phyloP scores from a whole-genome alignment of 2,888 invertebrate genomes.

The Argyra leucocephala region DNA sequence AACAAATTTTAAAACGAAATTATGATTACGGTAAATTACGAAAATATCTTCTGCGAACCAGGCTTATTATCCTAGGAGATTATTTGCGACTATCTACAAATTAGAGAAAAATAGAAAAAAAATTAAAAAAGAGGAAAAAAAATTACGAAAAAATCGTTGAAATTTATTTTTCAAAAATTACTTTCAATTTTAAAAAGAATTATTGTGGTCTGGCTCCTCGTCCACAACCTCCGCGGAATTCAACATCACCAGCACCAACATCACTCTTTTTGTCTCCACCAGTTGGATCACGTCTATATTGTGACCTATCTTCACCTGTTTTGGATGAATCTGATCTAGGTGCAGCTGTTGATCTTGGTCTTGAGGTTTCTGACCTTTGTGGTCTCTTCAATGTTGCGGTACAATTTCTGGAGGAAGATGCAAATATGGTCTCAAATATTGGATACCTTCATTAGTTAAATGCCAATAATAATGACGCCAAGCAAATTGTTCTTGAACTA shows the following conservation, averaged over 20 bases:
- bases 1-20: too few relatives aligned
- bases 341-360: slow-evolving; percentile 61
- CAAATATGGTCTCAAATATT: slow-evolving; percentile 87
- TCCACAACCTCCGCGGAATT: slow-evolving; percentile 81
- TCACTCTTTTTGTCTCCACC: slow-evolving; percentile 89
- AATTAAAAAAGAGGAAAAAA: too few relatives aligned
- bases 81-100: too few relatives aligned
- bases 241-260: slow-evolving; percentile 83
- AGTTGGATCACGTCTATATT: slow-evolving; percentile 68
- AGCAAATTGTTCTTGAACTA: slow-evolving; percentile 98
- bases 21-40: too few relatives aligned
- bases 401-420: slow-evolving; percentile 98
- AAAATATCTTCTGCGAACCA: too few relatives aligned
- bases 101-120: too few relatives aligned
- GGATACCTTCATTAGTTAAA: slow-evolving; percentile 96
- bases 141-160: too few relatives aligned
- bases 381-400: slow-evolving; percentile 94
- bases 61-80: too few relatives aligned
- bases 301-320: slow-evolving; percentile 71
- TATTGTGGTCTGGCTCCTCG: slow-evolving; percentile 53
- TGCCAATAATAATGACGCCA: slow-evolving; percentile 99
- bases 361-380: slow-evolving; percentile 71
- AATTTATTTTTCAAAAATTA: too few relatives aligned
- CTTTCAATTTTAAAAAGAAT: slow-evolving; percentile 22
- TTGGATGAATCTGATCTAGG: slow-evolving; percentile 60